Percentiles rank a stretch among this genome's conserved stretches.
Evolutionary conservation across 2,113 vertebrate genomes (phyloP).

Genomic region (Nematolebias whitei): DNA sequence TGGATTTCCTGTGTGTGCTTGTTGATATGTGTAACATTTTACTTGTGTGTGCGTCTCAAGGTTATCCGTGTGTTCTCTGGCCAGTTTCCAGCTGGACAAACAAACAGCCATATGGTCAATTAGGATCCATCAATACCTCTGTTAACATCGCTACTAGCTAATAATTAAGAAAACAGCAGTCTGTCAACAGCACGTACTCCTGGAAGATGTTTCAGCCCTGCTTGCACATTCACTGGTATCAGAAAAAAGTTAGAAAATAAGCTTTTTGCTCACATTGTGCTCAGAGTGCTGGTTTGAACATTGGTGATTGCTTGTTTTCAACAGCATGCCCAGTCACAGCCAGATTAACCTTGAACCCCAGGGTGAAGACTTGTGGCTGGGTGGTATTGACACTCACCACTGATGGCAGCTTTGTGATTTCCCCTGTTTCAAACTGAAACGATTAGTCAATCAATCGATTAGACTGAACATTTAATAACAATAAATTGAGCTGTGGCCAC

Average conservation of each 20-base stretch:
- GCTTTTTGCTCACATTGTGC: neutral
- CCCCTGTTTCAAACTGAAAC: neutral
- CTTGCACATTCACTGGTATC: constrained; percentile 15
- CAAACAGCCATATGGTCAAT: constrained; percentile 78
- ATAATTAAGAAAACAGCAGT: constrained; percentile 72
- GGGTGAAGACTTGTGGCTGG: neutral
- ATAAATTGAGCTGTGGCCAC: neutral
- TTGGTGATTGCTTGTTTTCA: constrained; percentile 6
- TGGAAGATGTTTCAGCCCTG: constrained; percentile 33
- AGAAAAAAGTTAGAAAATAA: constrained; percentile 9
- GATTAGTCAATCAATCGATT: neutral
- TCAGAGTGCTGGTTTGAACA: neutral
- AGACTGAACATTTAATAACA: neutral
- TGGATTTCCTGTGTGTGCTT: constrained; percentile 15
- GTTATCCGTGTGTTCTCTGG: constrained; percentile 47
- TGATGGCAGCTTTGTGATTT: neutral
- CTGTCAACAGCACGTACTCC: constrained; percentile 57
- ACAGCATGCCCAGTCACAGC: neutral
- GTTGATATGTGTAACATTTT: constrained; percentile 9
- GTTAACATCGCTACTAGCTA: constrained; percentile 65
- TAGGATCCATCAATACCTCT: constrained; percentile 75
- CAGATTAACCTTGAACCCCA: neutral
- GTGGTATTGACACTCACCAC: neutral
- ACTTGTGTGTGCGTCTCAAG: constrained; percentile 2
- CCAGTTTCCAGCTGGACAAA: constrained; percentile 61